A percentile compares a stretch with the other conserved stretches of the same genome.
These are phyloP conservation scores for Drosophila lowei DNA, from an alignment of 1,140 invertebrate genomes.

Conservation along the genomic window DNA sequence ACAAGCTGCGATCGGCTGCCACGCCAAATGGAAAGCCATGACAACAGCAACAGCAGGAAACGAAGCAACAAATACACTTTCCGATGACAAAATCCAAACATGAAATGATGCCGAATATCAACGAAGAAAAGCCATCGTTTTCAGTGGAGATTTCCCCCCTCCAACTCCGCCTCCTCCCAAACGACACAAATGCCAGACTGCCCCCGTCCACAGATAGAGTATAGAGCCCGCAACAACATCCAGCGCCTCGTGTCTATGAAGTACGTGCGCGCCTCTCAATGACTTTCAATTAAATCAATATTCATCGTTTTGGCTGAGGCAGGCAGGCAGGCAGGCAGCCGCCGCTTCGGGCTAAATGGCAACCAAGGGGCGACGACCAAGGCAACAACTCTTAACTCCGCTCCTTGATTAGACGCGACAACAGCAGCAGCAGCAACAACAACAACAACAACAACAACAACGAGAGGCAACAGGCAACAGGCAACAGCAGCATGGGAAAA, in stretches of 20 bases:
- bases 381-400: slow-evolving; percentile 55
- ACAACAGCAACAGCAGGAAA: background rate
- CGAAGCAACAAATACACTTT: too few relatives aligned
- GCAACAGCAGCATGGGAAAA: slow-evolving; percentile 70
- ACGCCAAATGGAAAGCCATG: slow-evolving; percentile 64
- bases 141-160: too few relatives aligned
- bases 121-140: too few relatives aligned
- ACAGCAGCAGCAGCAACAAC: slow-evolving; percentile 51
- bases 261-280: slow-evolving; percentile 75
- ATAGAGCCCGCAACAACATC: too few relatives aligned
- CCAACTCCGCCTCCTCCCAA: too few relatives aligned
- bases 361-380: slow-evolving; percentile 64
- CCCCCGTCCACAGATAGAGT: too few relatives aligned
- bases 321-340: slow-evolving; percentile 7
- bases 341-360: slow-evolving; percentile 64
- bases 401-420: slow-evolving; percentile 80
- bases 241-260: slow-evolving; percentile 55
- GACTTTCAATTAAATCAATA: slow-evolving; percentile 82
- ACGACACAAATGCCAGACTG: too few relatives aligned
- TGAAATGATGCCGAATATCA: too few relatives aligned
- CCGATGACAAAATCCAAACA: too few relatives aligned
- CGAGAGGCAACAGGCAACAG: slow-evolving; percentile 28
- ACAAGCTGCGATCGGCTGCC: slow-evolving; percentile 64
- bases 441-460: slow-evolving; percentile 40
- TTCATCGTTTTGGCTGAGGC: slow-evolving; percentile 77